A percentile compares a stretch with the other conserved stretches of the same genome.
phyloP scores from a whole-genome alignment of 2,113 vertebrate genomes.

The Notothenia coriiceps region DNA sequence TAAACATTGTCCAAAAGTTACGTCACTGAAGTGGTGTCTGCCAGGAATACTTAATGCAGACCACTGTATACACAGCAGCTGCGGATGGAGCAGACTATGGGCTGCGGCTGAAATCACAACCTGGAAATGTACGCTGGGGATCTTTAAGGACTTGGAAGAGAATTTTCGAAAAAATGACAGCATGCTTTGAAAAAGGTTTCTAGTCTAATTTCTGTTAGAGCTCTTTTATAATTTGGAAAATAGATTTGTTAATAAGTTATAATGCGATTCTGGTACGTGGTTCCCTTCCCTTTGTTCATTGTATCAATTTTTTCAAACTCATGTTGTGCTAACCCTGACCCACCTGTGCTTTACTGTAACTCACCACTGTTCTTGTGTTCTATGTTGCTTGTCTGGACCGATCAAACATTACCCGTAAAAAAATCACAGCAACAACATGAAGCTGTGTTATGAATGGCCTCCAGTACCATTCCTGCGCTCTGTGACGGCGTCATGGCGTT shows the following conservation, averaged over 20 bases:
- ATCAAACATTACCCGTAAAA: conserved; percentile 25
- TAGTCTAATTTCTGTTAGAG: conserved; percentile 12
- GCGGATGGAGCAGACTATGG: neutral
- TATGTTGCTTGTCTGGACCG: conserved; percentile 18
- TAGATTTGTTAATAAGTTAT: conserved; percentile 1
- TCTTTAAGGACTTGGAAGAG: conserved; percentile 2
- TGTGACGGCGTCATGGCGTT: conserved; percentile 28
- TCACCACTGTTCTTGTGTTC: neutral
- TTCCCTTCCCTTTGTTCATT: conserved; percentile 5
- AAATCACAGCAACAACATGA: conserved; percentile 29
- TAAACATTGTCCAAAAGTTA: conserved; percentile 41
- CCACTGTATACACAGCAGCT: conserved; percentile 16
- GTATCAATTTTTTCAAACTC: conserved; percentile 1
- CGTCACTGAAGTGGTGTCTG: conserved; percentile 32
- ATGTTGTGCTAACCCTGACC: conserved; percentile 15
- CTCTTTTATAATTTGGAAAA: neutral
- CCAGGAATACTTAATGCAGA: conserved; percentile 21
- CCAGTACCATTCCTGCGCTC: conserved; percentile 45
- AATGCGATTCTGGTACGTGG: conserved; percentile 6
- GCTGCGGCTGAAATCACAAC: conserved; percentile 26
- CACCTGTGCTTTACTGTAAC: neutral
- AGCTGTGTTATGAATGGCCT: conserved; percentile 66
- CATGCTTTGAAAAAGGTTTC: neutral
- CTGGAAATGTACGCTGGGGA: neutral
- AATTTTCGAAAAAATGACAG: conserved; percentile 16